A percentile compares a stretch with the other conserved stretches of the same genome.
phyloP scores from a whole-genome alignment of 2,888 invertebrate genomes.

The Nomada ferruginata region DNA sequence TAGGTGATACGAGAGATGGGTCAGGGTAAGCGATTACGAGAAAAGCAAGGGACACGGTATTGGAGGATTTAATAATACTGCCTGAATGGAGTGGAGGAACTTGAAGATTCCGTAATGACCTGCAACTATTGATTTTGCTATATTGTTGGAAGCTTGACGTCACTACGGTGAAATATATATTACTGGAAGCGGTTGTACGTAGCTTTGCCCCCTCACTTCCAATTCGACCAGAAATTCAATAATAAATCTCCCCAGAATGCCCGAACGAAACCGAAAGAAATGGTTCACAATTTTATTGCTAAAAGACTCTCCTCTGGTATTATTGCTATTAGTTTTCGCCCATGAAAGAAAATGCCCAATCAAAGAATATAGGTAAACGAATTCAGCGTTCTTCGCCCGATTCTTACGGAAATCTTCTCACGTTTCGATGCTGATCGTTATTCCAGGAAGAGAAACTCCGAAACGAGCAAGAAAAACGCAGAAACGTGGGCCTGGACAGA shows the following conservation, averaged over 20 bases:
- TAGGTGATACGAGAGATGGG: not conserved
- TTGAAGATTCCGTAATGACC: not conserved
- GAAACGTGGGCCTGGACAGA: constrained; percentile 13
- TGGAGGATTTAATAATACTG: not conserved
- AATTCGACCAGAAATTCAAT: too few relatives aligned
- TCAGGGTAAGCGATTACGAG: not conserved
- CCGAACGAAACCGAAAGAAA: too few relatives aligned
- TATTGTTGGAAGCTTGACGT: constrained; percentile 2
- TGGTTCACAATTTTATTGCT: too few relatives aligned
- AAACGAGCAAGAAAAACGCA: not conserved
- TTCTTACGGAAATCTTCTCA: not conserved
- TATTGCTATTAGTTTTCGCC: too few relatives aligned
- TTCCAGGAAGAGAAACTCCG: not conserved
- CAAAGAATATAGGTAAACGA: too few relatives aligned
- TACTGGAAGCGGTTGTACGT: not conserved
- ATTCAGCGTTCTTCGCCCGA: not conserved
- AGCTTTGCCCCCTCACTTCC: not conserved
- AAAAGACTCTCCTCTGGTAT: too few relatives aligned
- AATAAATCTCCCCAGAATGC: too few relatives aligned
- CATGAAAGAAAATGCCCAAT: too few relatives aligned
- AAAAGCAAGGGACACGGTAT: not conserved
- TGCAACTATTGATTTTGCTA: not conserved
- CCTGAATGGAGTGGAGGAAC: not conserved
- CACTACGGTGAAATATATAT: not conserved
- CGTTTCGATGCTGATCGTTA: constrained; percentile 11